Conservation (phyloP, 2,797 vertebrate species). For the Muscicapa striata region DNA sequence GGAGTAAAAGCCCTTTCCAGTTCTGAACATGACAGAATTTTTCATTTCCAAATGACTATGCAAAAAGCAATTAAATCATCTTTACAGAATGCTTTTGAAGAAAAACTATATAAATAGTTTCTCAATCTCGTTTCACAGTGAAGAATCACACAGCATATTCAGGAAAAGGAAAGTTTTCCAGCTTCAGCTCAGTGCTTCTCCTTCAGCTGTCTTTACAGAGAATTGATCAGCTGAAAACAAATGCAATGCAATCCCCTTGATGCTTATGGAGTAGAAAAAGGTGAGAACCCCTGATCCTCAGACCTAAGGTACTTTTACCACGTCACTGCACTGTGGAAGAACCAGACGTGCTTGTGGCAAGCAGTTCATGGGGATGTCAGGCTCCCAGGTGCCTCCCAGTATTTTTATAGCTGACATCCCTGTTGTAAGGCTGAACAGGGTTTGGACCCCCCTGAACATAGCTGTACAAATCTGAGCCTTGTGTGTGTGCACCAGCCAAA, state of each 20-base stretch:
- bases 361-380: not conserved
- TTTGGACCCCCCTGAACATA: too few species aligned
- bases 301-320: not conserved
- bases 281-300: not conserved
- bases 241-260: not conserved
- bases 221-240: slow-evolving; percentile 15
- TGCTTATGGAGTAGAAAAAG: not conserved
- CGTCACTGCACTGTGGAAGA: accelerated
- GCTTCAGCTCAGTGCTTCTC: not conserved
- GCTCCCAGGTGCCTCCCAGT: not conserved
- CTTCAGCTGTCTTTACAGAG: not conserved
- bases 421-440: too few species aligned
- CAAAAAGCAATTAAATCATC: slow-evolving; percentile 6
- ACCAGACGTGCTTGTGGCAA: accelerated
- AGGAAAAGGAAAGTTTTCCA: not conserved
- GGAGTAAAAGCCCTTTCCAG: not conserved
- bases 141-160: not conserved
- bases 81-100: slow-evolving; percentile 1
- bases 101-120: not conserved
- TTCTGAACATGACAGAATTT: not conserved
- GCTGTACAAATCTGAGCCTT: too few species aligned
- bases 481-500: too few species aligned
- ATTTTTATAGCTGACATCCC: not conserved
- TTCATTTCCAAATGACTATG: not conserved
- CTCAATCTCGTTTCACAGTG: not conserved